phyloP scores from a whole-genome alignment of 2,797 vertebrate genomes.

The Lophius americanus region DNA sequence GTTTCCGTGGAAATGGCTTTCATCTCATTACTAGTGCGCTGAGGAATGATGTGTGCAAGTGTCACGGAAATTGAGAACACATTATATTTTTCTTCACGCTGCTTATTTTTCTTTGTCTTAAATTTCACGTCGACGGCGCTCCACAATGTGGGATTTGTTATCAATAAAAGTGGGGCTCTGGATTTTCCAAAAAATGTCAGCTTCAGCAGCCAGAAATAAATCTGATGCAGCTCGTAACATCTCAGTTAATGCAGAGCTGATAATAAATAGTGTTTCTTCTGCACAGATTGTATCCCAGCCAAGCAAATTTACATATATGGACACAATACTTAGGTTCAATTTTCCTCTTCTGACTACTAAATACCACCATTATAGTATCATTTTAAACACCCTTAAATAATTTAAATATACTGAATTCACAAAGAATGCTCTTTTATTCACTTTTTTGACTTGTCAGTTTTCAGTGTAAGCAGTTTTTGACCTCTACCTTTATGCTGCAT shows the following conservation, averaged over 20 bases:
- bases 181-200: constrained; percentile 17
- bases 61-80: constrained; percentile 6
- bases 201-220: not conserved
- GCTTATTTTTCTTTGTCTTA: not conserved
- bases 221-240: constrained; percentile 9
- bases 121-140: too few relatives aligned
- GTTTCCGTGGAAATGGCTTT: not conserved
- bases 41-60: not conserved
- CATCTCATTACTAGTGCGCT: not conserved
- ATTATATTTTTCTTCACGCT: constrained; percentile 2
- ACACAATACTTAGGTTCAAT: too few relatives aligned
- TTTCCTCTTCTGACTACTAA: too few relatives aligned
- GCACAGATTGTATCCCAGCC: constrained; percentile 33
- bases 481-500: too few relatives aligned
- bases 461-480: too few relatives aligned
- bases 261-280: too few relatives aligned
- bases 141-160: too few relatives aligned
- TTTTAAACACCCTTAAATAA: too few relatives aligned
- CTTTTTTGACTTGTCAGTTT: too few relatives aligned
- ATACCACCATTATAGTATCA: too few relatives aligned
- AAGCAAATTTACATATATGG: not conserved
- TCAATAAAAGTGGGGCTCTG: not conserved
- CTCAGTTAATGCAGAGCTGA: constrained; percentile 5
- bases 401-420: too few relatives aligned
- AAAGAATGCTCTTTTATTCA: too few relatives aligned